phyloP scores from a whole-genome alignment of 1,140 invertebrate species.

The Neodiprion pinetum region DNA sequence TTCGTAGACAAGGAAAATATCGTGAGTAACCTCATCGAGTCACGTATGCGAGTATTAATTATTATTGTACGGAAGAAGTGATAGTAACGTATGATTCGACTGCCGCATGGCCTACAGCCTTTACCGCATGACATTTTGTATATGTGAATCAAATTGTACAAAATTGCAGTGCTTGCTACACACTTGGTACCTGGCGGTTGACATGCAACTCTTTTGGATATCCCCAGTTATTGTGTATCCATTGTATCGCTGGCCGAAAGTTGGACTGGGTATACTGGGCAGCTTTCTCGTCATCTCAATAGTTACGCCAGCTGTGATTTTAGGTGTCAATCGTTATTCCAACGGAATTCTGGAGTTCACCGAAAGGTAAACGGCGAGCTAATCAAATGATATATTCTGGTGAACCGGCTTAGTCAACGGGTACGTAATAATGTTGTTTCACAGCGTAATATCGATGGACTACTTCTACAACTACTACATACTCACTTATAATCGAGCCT shows the following conservation, averaged over 20 bases:
- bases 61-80: background rate
- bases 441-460: background rate
- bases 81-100: too few relatives aligned
- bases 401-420: background rate
- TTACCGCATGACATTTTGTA: too few relatives aligned
- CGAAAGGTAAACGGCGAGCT: background rate
- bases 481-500: conserved; percentile 54
- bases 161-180: conserved; percentile 65
- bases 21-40: conserved; percentile 34
- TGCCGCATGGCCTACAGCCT: too few relatives aligned
- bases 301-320: background rate
- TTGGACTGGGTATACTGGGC: conserved; percentile 22
- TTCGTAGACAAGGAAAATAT: conserved; percentile 52
- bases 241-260: conserved; percentile 28
- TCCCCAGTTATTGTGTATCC: conserved; percentile 62
- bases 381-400: background rate
- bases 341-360: background rate
- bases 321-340: background rate
- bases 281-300: conserved; percentile 4
- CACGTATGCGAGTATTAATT: conserved; percentile 9
- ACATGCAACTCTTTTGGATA: conserved; percentile 75
- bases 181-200: conserved; percentile 70
- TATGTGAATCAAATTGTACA: background rate
- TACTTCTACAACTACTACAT: conserved; percentile 39
- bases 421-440: background rate